Evolutionary conservation across 2,113 vertebrate species (phyloP), one percentile per base, ranked within the genome.

Genomic region (Tautogolabrus adspersus): DNA sequence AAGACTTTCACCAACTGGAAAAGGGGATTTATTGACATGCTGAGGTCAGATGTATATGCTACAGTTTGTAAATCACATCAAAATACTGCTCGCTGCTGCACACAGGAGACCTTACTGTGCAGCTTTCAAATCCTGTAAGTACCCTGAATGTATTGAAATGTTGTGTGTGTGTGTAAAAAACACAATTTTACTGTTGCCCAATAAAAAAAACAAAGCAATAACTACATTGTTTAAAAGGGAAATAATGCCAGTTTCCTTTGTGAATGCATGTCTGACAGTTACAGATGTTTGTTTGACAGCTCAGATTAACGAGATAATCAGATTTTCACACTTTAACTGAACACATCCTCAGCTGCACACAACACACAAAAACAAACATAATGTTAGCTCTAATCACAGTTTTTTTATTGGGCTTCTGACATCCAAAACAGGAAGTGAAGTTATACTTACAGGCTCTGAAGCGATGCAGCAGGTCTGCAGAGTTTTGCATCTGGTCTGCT

Each of bases 11-110:
- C 68, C 78, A 82, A 81, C 79, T 89, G 87, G 79, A 77, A 66
- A 52, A 34, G 30, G 56, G 86, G 75, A 64, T 90, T 89, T 91
- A 93, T 91, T 91, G 90, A 85, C 86, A 74, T 80, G 21, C 83
- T 65, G 66, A 64, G 89, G 87, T 91, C 87, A 87, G 80, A 90
- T 66, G 73, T 79, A 73, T 79, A 84, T 62, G 66, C 81, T 89
- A 64, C 77, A 75, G 77, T 88, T 87, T 85, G 74, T 59, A 88
- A 91, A 91, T 92, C 72, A 49, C 79, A 91, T 92, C 79, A 88
- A 77, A 91, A 77, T 69, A 86, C 56, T 75, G 69, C 71, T 79
- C 61, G 69, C 73, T 81, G 61, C 68, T 56, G 75, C 70, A 73
- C 58, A 10, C 52, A 21, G 60, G 71, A 22, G 67, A 81, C 83